These are phyloP conservation scores for Pygoscelis antarcticus DNA, from an alignment of 2,113 vertebrate genomes.

Conservation along the genomic window DNA sequence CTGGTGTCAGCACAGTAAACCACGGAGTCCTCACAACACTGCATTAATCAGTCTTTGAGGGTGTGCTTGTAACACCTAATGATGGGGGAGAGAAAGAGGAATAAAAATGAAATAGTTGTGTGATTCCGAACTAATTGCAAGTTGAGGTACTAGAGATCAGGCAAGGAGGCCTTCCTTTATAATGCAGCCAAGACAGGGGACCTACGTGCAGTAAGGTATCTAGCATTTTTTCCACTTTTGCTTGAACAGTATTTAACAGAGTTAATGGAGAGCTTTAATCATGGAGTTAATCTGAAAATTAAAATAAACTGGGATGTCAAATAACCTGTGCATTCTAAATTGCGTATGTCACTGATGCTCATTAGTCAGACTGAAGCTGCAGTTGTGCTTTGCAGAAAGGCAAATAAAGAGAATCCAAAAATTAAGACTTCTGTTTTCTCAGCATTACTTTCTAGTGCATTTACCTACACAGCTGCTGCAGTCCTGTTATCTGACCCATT, in stretches of 20 bases:
- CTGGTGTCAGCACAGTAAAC: not conserved
- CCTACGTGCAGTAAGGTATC: not conserved
- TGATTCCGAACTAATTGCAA: not conserved
- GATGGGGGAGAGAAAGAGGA: not conserved
- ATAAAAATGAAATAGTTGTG: not conserved
- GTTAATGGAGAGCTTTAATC: slow-evolving; percentile 37
- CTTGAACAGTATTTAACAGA: not conserved
- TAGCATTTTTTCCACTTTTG: not conserved
- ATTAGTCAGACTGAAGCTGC: not conserved
- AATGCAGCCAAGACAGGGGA: not conserved
- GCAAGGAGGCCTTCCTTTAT: not conserved
- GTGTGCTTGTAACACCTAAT: not conserved
- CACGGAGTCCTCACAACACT: not conserved
- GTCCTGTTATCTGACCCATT: slow-evolving; percentile 32
- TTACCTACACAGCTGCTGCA: slow-evolving; percentile 33
- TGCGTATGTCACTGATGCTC: not conserved
- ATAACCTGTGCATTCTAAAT: not conserved
- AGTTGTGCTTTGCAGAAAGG: not conserved
- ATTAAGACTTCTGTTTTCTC: not conserved
- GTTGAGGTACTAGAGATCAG: not conserved
- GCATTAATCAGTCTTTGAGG: not conserved
- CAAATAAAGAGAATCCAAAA: not conserved
- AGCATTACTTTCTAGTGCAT: not conserved
- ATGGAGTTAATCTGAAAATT: slow-evolving; percentile 26
- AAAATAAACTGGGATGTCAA: not conserved